A percentile compares a stretch with the other conserved stretches of the same genome.
phyloP scores from a whole-genome alignment of 2,113 vertebrate species.

The Circaetus gallicus region DNA sequence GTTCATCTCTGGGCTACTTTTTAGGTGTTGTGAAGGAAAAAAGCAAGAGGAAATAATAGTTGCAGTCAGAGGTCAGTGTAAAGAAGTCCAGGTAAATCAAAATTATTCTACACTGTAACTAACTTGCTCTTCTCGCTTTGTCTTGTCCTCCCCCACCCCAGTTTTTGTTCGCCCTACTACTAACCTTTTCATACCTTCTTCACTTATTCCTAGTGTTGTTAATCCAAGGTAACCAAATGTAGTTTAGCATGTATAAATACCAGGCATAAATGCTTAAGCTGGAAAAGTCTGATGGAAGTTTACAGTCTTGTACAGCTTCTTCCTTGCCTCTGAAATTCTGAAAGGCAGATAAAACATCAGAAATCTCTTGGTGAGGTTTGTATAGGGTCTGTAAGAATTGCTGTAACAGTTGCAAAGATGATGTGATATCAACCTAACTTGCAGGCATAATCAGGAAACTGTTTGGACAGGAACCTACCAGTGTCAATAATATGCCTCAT shows the following conservation, averaged over 20 bases:
- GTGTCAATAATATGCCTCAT: neutral
- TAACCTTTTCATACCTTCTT: neutral
- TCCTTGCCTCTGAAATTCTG: neutral
- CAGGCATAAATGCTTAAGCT: neutral
- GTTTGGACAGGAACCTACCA: neutral
- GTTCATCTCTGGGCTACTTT: neutral
- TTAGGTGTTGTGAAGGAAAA: constrained; percentile 19
- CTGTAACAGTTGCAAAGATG: neutral
- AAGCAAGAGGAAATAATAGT: neutral
- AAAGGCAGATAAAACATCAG: neutral
- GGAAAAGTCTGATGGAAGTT: neutral
- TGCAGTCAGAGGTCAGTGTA: constrained; percentile 8
- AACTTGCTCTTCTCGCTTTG: neutral
- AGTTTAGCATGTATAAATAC: neutral
- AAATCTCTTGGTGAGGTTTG: neutral
- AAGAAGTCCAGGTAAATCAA: neutral
- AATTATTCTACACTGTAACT: neutral
- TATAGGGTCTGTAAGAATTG: neutral
- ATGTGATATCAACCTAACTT: neutral
- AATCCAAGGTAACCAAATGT: neutral
- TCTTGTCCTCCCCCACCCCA: neutral
- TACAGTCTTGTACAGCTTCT: neutral
- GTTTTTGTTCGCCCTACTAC: neutral
- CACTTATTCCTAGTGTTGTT: neutral
- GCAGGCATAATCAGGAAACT: neutral